Conservation (phyloP, 64 coral and sea anemone genomes). For the Stichodactyla helianthus region DNA sequence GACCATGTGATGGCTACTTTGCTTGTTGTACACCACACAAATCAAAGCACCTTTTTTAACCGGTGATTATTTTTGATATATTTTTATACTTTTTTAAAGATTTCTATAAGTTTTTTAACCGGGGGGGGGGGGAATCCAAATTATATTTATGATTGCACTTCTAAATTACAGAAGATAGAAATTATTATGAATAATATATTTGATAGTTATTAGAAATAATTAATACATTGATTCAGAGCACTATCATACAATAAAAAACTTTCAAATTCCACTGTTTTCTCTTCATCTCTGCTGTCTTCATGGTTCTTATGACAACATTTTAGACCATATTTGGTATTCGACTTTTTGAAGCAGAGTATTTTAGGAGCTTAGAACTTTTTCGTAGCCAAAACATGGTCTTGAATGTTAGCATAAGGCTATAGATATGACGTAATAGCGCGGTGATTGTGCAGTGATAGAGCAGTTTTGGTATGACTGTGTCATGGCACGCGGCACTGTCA, state of each 20-base stretch:
- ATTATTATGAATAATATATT: conserved; percentile 7
- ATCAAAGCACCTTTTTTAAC: neutral
- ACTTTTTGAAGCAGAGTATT: conserved; percentile 5
- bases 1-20: conserved; percentile 12
- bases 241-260: conserved; percentile 41
- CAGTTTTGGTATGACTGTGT: no score
- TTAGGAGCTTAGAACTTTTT: conserved; percentile 7
- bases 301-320: conserved; percentile 59
- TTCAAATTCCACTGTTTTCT: conserved; percentile 26
- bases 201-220: conserved; percentile 26
- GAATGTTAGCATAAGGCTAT: conserved; percentile 69
- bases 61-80: neutral
- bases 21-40: neutral
- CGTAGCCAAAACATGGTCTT: conserved; percentile 84
- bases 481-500: no score
- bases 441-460: no score
- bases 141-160: conserved; percentile 8
- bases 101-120: neutral
- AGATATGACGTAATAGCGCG: no score
- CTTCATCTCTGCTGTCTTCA: conserved; percentile 10
- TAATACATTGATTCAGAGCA: conserved; percentile 56
- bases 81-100: conserved; percentile 1
- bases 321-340: conserved; percentile 41
- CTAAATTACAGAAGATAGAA: neutral
- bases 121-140: no score